Evolutionary conservation across 1,140 invertebrate genomes (phyloP), one percentile per base, ranked within the genome.

Genomic region (Mamestra configurata): DNA sequence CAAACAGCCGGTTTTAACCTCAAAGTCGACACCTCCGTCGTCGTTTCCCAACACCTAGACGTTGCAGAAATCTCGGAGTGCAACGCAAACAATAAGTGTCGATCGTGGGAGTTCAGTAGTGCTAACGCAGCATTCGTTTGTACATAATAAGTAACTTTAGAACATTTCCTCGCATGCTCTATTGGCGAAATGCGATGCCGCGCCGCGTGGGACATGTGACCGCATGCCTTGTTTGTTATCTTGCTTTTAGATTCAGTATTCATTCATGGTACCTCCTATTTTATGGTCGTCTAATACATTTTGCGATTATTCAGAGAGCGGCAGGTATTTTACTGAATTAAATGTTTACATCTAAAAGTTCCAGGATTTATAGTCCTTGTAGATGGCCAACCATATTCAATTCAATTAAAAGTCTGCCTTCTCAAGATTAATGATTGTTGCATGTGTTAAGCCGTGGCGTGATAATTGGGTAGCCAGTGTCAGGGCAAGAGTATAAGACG

Each of bases 21-120:
- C 86, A 86, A 84, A 85, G 83, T 77, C 80, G 82, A 85, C 86
- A 88, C 83, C 89, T 88, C 83, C 77, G 85, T 59, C 61, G 84
- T 90, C 71, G 86, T 92, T 93, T 94, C 92, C 79, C 88, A 94
- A 93, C 84, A 88, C 71, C 88, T 85, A 88, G 87, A 84, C 86
- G 85, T 92, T 94, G 93, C 93, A 91, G 91, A 92, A 92, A 93
- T 88, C 89, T 90, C 90, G 85, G 88, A 93, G 89, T 90, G 89
- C 89, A 93, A 82, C 80, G 85, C 87, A 88, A 94, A 94, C 91
- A 94, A 92, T 92, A 91, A 86, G 84, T 86, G 84, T 83, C 80
- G 83, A 86, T 92, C 90, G 91, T 93, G 91, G 91, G 91, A 93
- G 88, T 81, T 70, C 72, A 80, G 83, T 84, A 83, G 77, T 86